Evolutionary conservation across 1,140 invertebrate genomes (phyloP).

Genomic region (Ceratina japonica): DNA sequence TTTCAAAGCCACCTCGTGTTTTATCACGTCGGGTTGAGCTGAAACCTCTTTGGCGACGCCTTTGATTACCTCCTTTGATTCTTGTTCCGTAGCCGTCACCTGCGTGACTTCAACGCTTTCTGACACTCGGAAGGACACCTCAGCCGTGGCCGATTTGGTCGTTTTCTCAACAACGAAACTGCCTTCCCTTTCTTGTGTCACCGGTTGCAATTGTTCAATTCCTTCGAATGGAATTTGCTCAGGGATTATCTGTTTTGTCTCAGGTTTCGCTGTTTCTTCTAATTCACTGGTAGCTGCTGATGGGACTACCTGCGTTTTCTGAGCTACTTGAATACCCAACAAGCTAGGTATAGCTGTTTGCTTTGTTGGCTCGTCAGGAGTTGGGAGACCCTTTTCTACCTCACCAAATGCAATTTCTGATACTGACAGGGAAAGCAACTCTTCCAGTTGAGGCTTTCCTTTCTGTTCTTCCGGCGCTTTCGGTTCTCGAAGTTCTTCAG

Average conservation of each 20-base stretch:
- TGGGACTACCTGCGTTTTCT: conserved; percentile 68
- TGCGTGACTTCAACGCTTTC: conserved; percentile 71
- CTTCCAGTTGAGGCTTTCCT: conserved; percentile 63
- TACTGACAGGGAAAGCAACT: conserved; percentile 65
- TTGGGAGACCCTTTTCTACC: conserved; percentile 59
- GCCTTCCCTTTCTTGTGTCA: conserved; percentile 70
- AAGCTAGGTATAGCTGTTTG: conserved; percentile 67
- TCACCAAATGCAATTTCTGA: conserved; percentile 69
- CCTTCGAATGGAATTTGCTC: conserved; percentile 72
- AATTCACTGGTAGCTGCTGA: conserved; percentile 64
- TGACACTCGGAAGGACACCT: conserved; percentile 65
- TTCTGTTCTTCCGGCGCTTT: conserved; percentile 61
- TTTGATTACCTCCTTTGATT: conserved; percentile 73
- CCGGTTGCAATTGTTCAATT: conserved; percentile 65
- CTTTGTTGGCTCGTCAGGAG: conserved; percentile 57
- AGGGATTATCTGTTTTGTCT: conserved; percentile 56
- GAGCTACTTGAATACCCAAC: conserved; percentile 61
- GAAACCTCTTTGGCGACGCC: conserved; percentile 73
- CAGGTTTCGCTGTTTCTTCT: conserved; percentile 43
- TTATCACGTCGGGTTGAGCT: conserved; percentile 71
- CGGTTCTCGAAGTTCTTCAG: conserved; percentile 56
- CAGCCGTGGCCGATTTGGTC: conserved; percentile 57
- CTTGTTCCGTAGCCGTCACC: conserved; percentile 71
- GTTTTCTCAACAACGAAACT: conserved; percentile 56
- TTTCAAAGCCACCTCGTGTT: conserved; percentile 73